A percentile compares a stretch with the other conserved stretches of the same genome.
These are phyloP conservation scores for Nothoprocta pentlandii DNA, from an alignment of 2,113 vertebrate species.

Conservation along the genomic window DNA sequence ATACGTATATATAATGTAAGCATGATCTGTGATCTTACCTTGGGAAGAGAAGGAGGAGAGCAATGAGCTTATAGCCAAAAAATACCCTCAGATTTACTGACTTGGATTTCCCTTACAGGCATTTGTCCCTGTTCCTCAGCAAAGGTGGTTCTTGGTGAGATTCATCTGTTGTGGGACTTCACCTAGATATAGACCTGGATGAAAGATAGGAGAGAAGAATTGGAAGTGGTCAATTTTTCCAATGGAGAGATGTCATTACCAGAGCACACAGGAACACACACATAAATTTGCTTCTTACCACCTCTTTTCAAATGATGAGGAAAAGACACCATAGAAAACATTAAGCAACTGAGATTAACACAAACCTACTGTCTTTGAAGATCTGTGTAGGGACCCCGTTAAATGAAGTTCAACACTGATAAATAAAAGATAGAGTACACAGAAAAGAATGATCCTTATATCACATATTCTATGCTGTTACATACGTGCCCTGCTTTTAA, in stretches of 20 bases:
- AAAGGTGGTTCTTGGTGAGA: neutral
- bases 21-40: neutral
- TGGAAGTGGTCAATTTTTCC: neutral
- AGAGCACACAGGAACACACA: rapidly evolving
- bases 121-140: neutral
- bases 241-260: neutral
- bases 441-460: neutral
- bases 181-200: neutral
- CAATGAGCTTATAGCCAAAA: neutral
- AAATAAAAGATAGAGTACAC: neutral
- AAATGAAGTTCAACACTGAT: neutral
- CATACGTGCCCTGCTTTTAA: neutral
- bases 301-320: neutral
- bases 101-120: neutral
- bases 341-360: neutral
- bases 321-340: neutral
- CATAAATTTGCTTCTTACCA: neutral
- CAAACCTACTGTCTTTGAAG: neutral
- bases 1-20: neutral
- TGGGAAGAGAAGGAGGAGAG: neutral
- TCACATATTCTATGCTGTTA: neutral
- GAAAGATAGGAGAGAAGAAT: neutral
- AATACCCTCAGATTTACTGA: neutral
- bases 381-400: neutral
- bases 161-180: neutral